phyloP scores from a whole-genome alignment of 2,888 invertebrate species.

The Microplitis manilae region DNA sequence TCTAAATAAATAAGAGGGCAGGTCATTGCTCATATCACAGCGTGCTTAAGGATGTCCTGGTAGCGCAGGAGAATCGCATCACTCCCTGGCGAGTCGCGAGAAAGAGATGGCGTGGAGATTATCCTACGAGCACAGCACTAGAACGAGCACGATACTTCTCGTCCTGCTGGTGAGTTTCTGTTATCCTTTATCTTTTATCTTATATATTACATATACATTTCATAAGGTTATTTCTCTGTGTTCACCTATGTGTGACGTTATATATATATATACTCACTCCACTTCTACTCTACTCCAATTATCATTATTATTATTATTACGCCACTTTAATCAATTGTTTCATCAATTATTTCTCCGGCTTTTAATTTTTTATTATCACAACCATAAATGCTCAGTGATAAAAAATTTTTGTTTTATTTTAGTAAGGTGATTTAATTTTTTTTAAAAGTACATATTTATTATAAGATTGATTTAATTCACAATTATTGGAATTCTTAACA shows the following conservation, averaged over 20 bases:
- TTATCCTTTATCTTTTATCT: conserved; percentile 25
- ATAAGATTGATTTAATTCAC: neutral
- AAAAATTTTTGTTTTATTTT: too few species aligned
- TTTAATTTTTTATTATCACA: neutral
- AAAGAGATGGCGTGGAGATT: conserved; percentile 66
- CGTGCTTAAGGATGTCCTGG: conserved; percentile 61
- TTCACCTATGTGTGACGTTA: conserved; percentile 8
- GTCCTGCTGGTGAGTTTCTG: conserved; percentile 65
- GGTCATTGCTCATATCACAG: conserved; percentile 46
- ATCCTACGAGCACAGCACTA: conserved; percentile 60
- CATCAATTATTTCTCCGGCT: neutral
- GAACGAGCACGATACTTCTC: conserved; percentile 64
- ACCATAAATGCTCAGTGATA: neutral
- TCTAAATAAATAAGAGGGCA: conserved; percentile 6
- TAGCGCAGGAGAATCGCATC: conserved; percentile 52
- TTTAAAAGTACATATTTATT: too few species aligned
- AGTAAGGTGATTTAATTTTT: too few species aligned
- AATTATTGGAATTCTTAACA: conserved; percentile 37
- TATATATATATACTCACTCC: neutral
- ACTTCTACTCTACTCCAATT: neutral
- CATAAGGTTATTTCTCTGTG: conserved; percentile 35
- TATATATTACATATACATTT: conserved; percentile 18
- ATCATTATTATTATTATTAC: neutral
- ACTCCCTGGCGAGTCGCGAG: conserved; percentile 40
- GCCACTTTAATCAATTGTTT: neutral